These are phyloP conservation scores for Zoanthus gigantus DNA, from an alignment of 92 coral and sea anemone genomes.

Conservation along the genomic window DNA sequence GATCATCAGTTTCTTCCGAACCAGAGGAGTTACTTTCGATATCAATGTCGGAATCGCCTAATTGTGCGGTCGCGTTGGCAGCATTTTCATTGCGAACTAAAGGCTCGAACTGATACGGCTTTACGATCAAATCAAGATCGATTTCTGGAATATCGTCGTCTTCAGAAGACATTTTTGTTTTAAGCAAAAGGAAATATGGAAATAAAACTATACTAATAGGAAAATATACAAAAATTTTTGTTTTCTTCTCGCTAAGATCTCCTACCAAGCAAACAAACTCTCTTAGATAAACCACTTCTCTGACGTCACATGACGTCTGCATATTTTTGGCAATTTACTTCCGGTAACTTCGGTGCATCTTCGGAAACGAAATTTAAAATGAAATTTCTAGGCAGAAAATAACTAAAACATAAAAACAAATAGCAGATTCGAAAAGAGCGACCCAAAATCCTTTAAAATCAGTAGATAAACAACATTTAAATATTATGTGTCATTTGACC, in stretches of 20 bases:
- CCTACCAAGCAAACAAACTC: neutral
- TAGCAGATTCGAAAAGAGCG: neutral
- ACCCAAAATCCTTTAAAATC: neutral
- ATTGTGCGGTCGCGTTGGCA: neutral
- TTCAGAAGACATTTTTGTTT: neutral
- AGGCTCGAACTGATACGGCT: constrained; percentile 7
- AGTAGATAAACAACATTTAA: neutral
- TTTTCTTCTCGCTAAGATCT: neutral
- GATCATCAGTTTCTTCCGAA: neutral
- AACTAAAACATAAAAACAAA: neutral
- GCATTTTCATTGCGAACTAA: neutral
- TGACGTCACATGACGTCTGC: neutral
- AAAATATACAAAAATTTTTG: neutral
- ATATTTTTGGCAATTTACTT: neutral
- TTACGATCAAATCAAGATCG: neutral
- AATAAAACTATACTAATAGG: neutral
- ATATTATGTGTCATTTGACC: constrained; percentile 10
- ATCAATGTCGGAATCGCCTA: constrained; percentile 13
- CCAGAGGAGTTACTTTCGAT: constrained; percentile 15
- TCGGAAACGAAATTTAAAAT: neutral
- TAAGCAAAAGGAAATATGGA: neutral
- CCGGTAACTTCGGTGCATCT: neutral
- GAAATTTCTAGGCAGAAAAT: neutral
- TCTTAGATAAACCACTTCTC: neutral
- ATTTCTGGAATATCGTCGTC: too few species aligned